Base-by-base conservation (phyloP, 2,113 vertebrate genomes). In the Penelope pileata region DNA sequence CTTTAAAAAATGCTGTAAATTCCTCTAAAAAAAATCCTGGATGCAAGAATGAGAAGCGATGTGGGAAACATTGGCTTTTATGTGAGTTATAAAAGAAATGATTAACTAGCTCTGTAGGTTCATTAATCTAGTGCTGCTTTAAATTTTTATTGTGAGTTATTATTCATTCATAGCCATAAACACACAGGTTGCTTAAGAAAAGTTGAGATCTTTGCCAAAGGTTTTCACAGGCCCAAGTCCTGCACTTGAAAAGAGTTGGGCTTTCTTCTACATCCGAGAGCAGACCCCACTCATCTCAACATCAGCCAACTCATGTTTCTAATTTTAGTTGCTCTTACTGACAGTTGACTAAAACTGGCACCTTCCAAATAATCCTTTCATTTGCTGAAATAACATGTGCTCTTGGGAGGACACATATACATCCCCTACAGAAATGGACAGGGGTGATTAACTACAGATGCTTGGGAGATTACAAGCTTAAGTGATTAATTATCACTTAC, bases 131-230 rank as follows among this genome's bases (percentile, higher is more conserved):
- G n/a, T 80, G 76, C 75, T 69, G 47, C 51, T 72, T 59, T 91
- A 70, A 64, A 36, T 70, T 91, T 90, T 70, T 83, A 47, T 80
- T 91, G 80, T 38, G 60, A 80, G 60, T 67, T 88, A 66, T 85
- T 79, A 77, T 64, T 94, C 79, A 90, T 83, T 91, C 90, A 62
- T 51, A 91, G 75, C 79, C 67, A 86, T 78, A 90, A 96, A 91
- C 69, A 68, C 40, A 60, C 32, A 36, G 32, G 47, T 32, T 63
- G 16, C 42, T 82, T 53, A 53, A 66, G 50, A 79, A 53, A 64
- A 53, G 16, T 42, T 60, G 36, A 92, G 36, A 60, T 63, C 50
- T 86, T 83, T 90, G 45, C 67, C 63, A 62, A 54, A 32, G 80
- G 82, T 32, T 91, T 85, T 91, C 30, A 72, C 3, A 36, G 42